Percentiles rank a stretch among this genome's conserved stretches.
phyloP scores from a whole-genome alignment of 2,888 invertebrate genomes.

The Byasa hedistus region DNA sequence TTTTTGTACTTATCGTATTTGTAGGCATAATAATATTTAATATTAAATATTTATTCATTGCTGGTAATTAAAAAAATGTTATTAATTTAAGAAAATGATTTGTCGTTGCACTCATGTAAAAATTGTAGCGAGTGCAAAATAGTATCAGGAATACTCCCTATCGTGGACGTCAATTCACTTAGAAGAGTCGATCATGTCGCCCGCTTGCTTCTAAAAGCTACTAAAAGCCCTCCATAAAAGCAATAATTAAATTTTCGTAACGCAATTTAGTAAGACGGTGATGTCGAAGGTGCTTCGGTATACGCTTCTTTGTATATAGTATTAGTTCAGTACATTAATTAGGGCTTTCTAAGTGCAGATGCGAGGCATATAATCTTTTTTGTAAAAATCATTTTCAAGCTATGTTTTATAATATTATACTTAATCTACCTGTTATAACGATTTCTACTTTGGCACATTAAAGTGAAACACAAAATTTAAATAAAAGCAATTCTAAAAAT shows the following conservation, averaged over 20 bases:
- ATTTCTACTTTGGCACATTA: no score
- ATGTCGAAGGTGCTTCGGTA: constrained; percentile 55
- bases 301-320: constrained; percentile 31
- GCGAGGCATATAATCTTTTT: not conserved
- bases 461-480: no score
- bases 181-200: constrained; percentile 72
- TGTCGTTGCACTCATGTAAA: constrained; percentile 33
- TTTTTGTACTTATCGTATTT: not conserved
- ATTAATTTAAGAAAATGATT: not conserved
- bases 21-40: not conserved
- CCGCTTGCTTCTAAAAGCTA: constrained; percentile 79
- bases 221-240: constrained; percentile 81
- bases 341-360: constrained; percentile 31
- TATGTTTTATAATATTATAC: no score
- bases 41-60: not conserved
- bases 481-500: no score
- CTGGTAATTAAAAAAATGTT: not conserved
- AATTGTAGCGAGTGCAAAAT: constrained; percentile 41
- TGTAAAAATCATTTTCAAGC: not conserved
- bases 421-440: no score
- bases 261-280: constrained; percentile 75
- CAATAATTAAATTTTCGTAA: constrained; percentile 80
- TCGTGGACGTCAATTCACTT: constrained; percentile 75
- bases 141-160: constrained; percentile 47
- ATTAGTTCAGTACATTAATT: constrained; percentile 28